Evolutionary conservation across 2,888 invertebrate genomes (phyloP).

Genomic region (Morpho achilles): DNA sequence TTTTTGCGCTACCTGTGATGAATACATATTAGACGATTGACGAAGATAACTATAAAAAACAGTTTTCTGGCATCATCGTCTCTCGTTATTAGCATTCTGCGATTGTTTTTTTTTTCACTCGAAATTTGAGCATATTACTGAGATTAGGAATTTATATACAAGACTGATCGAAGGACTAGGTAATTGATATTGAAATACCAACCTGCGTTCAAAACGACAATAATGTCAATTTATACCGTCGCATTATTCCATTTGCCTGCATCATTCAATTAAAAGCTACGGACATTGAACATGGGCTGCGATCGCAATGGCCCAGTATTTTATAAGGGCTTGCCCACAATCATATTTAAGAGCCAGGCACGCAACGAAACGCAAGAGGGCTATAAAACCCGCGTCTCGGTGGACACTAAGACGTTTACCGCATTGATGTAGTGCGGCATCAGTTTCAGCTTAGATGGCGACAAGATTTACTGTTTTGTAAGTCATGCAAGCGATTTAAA

Average conservation of each 20-base stretch:
- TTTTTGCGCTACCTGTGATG: too few species aligned
- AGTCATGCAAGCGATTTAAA: slow-evolving; percentile 42
- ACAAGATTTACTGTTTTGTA: slow-evolving; percentile 55
- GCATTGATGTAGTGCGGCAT: slow-evolving; percentile 58
- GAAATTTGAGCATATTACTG: too few species aligned
- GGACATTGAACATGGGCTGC: slow-evolving; percentile 31
- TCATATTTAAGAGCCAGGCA: slow-evolving; percentile 38
- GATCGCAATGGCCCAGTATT: slow-evolving; percentile 35
- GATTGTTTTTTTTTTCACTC: too few species aligned
- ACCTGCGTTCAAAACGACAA: slow-evolving; percentile 12
- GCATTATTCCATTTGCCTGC: slow-evolving; percentile 27
- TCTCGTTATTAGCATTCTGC: too few species aligned
- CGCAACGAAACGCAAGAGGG: slow-evolving; percentile 38
- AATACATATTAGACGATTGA: too few species aligned
- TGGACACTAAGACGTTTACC: slow-evolving; percentile 55
- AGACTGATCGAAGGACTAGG: neutral
- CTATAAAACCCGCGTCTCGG: slow-evolving; percentile 38
- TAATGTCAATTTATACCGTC: slow-evolving; percentile 24
- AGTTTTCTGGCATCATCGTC: too few species aligned
- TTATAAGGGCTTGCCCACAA: slow-evolving; percentile 34
- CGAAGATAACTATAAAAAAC: too few species aligned
- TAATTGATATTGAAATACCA: slow-evolving; percentile 10
- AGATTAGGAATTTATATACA: neutral
- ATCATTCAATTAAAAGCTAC: slow-evolving; percentile 35
- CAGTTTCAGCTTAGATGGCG: slow-evolving; percentile 56